Conservation (phyloP, 2,797 vertebrate species). For the Hirundo rustica region DNA sequence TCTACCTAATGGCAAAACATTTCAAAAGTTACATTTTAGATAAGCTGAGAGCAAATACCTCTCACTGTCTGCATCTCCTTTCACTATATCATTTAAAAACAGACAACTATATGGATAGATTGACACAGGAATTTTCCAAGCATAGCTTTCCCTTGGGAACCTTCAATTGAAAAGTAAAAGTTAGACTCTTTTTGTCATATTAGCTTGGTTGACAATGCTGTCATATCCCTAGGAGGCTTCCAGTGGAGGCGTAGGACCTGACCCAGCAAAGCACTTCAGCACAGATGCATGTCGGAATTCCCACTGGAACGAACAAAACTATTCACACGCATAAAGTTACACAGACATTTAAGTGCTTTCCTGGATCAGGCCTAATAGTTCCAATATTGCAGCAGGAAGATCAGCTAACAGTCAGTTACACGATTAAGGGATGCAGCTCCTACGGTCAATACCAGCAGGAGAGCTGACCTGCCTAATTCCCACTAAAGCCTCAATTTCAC, state of each 20-base stretch:
- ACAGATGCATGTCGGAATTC: background rate
- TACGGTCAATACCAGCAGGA: background rate
- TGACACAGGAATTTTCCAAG: background rate
- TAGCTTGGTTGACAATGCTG: background rate
- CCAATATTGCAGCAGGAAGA: background rate
- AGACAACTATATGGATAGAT: background rate
- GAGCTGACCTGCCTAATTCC: background rate
- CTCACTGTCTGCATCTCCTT: background rate
- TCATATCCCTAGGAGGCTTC: background rate
- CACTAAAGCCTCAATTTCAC: background rate
- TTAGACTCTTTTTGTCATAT: background rate
- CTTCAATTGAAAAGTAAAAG: background rate
- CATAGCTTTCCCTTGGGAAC: background rate
- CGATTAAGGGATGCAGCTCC: background rate
- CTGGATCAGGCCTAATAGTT: slow-evolving; percentile 5
- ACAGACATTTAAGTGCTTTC: slow-evolving; percentile 7
- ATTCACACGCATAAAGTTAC: slow-evolving; percentile 10
- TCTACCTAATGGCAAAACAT: background rate
- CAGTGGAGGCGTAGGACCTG: background rate
- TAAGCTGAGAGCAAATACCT: background rate
- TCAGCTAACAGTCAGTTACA: background rate
- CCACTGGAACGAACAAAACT: background rate
- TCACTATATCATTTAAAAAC: background rate
- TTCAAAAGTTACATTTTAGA: background rate
- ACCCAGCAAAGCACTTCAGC: slow-evolving; percentile 32